phyloP scores from a whole-genome alignment of 2,888 invertebrate species.

The Drepanosiphum platanoidis region DNA sequence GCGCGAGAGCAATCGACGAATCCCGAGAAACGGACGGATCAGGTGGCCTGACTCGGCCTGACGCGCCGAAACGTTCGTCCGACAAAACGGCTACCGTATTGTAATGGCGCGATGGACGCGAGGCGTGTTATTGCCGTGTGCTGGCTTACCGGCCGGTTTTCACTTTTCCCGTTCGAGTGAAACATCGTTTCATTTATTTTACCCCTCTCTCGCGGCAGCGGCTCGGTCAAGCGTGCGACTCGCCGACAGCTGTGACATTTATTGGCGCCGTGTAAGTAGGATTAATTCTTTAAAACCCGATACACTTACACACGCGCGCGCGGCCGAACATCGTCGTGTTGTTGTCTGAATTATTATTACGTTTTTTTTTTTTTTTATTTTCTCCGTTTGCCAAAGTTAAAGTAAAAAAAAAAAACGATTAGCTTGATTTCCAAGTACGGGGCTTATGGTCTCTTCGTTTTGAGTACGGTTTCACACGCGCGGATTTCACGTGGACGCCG shows the following conservation, averaged over 20 bases:
- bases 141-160: no score
- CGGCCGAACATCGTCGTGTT: neutral
- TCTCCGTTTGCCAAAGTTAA: no score
- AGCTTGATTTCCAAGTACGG: no score
- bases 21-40: no score
- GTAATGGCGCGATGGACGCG: neutral
- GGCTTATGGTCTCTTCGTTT: no score
- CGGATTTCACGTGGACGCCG: no score
- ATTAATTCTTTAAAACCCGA: constrained; percentile 7
- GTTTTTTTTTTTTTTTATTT: no score
- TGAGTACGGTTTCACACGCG: no score
- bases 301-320: neutral
- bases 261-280: neutral
- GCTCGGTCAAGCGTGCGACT: constrained; percentile 2
- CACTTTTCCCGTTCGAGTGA: neutral
- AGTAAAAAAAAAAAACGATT: no score
- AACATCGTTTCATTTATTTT: constrained; percentile 1
- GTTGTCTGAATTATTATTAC: no score
- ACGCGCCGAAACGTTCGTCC: no score
- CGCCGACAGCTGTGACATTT: constrained; percentile 23
- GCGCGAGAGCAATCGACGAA: neutral
- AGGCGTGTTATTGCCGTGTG: neutral
- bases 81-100: neutral
- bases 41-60: no score
- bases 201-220: neutral